Evolutionary conservation across 2,113 vertebrate genomes (phyloP).

Genomic region (Lutjanus erythropterus): DNA sequence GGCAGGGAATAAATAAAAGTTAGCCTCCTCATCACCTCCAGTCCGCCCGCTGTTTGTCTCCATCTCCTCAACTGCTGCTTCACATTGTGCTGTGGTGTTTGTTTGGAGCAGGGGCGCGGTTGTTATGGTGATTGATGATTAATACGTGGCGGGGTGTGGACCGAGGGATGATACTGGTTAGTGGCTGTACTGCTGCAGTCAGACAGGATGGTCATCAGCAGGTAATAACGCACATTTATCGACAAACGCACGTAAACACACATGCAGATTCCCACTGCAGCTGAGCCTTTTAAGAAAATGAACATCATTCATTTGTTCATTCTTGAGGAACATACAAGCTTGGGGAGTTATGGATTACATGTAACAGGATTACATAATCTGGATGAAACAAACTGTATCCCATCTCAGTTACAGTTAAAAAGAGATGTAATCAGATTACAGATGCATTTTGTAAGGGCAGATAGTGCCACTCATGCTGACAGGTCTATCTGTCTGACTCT

Average conservation of each 20-base stretch:
- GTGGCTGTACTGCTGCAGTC: constrained; percentile 13
- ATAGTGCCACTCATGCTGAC: background rate
- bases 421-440: too few relatives aligned
- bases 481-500: constrained; percentile 17
- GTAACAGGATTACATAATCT: too few relatives aligned
- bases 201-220: background rate
- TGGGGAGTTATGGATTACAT: too few relatives aligned
- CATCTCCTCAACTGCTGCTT: constrained; percentile 3
- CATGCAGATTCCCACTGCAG: background rate
- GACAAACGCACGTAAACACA: background rate
- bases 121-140: constrained; percentile 44
- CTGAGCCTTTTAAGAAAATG: background rate
- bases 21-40: background rate
- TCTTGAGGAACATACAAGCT: too few relatives aligned
- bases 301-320: background rate
- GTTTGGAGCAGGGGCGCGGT: constrained; percentile 1
- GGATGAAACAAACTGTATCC: too few relatives aligned
- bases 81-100: background rate
- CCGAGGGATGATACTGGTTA: constrained; percentile 8
- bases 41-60: background rate
- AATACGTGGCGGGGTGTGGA: constrained; percentile 8
- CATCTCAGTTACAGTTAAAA: too few relatives aligned
- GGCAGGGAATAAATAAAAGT: constrained; percentile 61
- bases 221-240: background rate
- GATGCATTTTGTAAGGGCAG: too few relatives aligned